Percentiles rank a stretch among this genome's conserved stretches.
Conservation (phyloP, 2,797 vertebrate species). For the Rhincodon typus region DNA sequence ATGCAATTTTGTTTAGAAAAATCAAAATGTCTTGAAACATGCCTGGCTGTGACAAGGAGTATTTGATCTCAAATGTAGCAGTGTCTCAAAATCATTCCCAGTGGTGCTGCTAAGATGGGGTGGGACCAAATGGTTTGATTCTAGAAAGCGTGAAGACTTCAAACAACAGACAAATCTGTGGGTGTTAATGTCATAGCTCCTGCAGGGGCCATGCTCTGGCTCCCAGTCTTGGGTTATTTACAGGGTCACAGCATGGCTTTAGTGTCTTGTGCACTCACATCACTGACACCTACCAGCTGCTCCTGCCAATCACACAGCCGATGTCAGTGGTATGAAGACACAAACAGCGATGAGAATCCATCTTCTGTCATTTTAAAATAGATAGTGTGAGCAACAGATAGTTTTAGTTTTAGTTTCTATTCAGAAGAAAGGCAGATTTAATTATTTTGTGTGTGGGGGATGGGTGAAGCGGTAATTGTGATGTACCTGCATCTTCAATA, state of each 20-base stretch:
- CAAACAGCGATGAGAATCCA: not conserved
- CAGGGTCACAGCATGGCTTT: not conserved
- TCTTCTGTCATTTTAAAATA: constrained; percentile 16
- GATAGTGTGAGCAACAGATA: not conserved
- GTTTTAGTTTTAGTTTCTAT: not conserved
- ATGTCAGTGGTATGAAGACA: not conserved
- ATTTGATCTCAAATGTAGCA: constrained; percentile 17
- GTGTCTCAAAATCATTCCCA: not conserved
- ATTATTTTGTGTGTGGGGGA: not conserved
- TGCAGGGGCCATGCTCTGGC: not conserved
- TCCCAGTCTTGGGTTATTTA: not conserved
- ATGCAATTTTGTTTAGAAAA: not conserved
- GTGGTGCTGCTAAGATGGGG: not conserved
- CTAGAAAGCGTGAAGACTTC: not conserved
- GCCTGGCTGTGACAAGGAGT: not conserved
- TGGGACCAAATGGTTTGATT: not conserved
- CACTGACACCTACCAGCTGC: not conserved
- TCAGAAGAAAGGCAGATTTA: not conserved
- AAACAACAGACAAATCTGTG: not conserved
- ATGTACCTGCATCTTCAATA: not conserved
- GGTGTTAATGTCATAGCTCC: not conserved
- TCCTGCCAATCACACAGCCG: not conserved
- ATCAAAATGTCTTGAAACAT: not conserved
- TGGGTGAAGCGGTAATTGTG: not conserved
- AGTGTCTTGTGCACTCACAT: not conserved